Evolutionary conservation across 2,797 vertebrate genomes (phyloP).

Genomic region (Melanotaenia trifasciata): DNA sequence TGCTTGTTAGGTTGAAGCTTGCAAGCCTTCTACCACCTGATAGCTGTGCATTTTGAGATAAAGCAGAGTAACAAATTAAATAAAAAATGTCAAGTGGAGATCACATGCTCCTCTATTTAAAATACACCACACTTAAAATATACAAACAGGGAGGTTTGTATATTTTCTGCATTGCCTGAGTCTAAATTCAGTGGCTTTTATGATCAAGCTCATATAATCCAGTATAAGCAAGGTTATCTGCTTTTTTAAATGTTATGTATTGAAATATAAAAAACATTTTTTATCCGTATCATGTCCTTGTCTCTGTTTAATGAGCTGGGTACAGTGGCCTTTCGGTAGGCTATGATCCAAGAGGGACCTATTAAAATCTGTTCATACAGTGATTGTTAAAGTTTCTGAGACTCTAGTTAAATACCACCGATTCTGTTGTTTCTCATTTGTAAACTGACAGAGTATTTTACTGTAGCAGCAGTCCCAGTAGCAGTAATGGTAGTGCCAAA

Average conservation of each 20-base stretch:
- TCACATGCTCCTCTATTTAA: slow-evolving; percentile 4
- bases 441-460: slow-evolving; percentile 71
- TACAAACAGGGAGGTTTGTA: not conserved
- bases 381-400: slow-evolving; percentile 73
- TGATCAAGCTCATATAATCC: slow-evolving; percentile 19
- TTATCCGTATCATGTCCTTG: slow-evolving; percentile 58
- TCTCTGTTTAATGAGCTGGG: slow-evolving; percentile 74
- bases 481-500: slow-evolving; percentile 58
- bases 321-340: slow-evolving; percentile 70
- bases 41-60: slow-evolving; percentile 8
- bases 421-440: slow-evolving; percentile 73
- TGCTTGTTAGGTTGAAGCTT: slow-evolving; percentile 19
- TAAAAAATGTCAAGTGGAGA: not conserved
- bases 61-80: slow-evolving; percentile 13
- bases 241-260: slow-evolving; percentile 46
- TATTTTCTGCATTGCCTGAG: not conserved
- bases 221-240: slow-evolving; percentile 24
- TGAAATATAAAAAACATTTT: slow-evolving; percentile 64
- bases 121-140: slow-evolving; percentile 5
- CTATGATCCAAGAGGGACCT: slow-evolving; percentile 76
- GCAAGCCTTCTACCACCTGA: not conserved
- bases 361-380: slow-evolving; percentile 78
- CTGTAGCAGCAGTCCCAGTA: slow-evolving; percentile 46
- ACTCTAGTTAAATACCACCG: slow-evolving; percentile 76
- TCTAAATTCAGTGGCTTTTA: slow-evolving; percentile 25